Evolutionary conservation across 2,888 invertebrate species (phyloP).

Genomic region (Vanessa cardui): DNA sequence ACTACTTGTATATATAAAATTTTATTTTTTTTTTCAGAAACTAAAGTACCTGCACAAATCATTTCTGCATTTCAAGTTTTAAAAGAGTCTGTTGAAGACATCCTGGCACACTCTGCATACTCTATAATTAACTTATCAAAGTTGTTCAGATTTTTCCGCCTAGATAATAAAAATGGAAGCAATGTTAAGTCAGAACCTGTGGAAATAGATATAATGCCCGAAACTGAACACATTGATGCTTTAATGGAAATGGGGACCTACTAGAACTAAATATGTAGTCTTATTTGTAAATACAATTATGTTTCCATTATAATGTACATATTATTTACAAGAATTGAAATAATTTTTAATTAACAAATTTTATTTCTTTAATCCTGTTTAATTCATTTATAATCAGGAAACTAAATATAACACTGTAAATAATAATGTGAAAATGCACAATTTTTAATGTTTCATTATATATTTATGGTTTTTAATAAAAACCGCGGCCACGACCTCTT

Average conservation of each 20-base stretch:
- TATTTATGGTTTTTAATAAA: constrained; percentile 38
- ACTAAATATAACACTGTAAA: not conserved
- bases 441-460: constrained; percentile 10
- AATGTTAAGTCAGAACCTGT: constrained; percentile 61
- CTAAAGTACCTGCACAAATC: constrained; percentile 74
- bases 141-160: constrained; percentile 77
- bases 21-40: constrained; percentile 69
- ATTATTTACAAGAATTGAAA: not conserved
- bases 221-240: constrained; percentile 76
- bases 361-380: not conserved
- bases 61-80: constrained; percentile 84
- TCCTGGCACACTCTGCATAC: constrained; percentile 86
- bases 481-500: constrained; percentile 60
- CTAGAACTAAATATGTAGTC: constrained; percentile 18
- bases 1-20: constrained; percentile 2
- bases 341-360: not conserved
- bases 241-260: constrained; percentile 72
- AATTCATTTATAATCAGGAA: constrained; percentile 9
- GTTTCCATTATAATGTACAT: constrained; percentile 19
- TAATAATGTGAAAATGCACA: not conserved
- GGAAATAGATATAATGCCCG: constrained; percentile 73
- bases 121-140: constrained; percentile 85
- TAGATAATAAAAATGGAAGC: constrained; percentile 60
- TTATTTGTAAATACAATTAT: constrained; percentile 34
- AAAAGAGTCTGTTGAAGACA: constrained; percentile 86